Conservation (phyloP, 1,140 invertebrate species). For the Musca domestica region DNA sequence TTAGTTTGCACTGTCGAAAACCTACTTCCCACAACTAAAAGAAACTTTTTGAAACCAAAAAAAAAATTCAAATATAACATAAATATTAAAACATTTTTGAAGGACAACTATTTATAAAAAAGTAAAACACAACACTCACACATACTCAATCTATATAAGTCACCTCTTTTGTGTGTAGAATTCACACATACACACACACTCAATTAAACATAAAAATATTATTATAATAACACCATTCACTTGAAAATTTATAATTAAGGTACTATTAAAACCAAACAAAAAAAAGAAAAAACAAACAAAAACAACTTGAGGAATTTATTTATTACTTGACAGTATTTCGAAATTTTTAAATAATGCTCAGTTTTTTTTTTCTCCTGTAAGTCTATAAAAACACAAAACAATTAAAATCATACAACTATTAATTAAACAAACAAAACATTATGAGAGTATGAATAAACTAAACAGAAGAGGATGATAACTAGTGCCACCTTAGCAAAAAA, state of each 20-base stretch:
- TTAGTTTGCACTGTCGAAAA: too few relatives aligned
- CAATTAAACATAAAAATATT: constrained; percentile 24
- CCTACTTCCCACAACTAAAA: too few relatives aligned
- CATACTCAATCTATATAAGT: too few relatives aligned
- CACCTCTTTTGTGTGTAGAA: too few relatives aligned
- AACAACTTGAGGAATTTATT: constrained; percentile 18
- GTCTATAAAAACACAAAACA: constrained; percentile 1
- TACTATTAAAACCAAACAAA: constrained; percentile 6
- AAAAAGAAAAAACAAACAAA: constrained; percentile 21
- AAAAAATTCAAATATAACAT: too few relatives aligned
- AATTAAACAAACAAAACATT: neutral
- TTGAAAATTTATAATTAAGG: neutral
- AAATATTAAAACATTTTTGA: too few relatives aligned
- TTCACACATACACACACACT: neutral
- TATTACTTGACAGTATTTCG: constrained; percentile 11
- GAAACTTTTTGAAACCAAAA: too few relatives aligned
- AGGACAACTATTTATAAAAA: too few relatives aligned
- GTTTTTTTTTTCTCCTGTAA: constrained; percentile 19
- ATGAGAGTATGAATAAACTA: constrained; percentile 9
- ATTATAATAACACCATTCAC: neutral
- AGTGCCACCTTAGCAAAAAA: constrained; percentile 19
- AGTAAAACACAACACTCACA: too few relatives aligned
- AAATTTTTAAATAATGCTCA: constrained; percentile 13
- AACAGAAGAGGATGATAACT: neutral
- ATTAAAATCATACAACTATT: neutral